Percentiles rank a stretch among this genome's conserved stretches.
These are phyloP conservation scores for Scomber colias DNA, from an alignment of 2,113 vertebrate genomes.

Conservation along the genomic window DNA sequence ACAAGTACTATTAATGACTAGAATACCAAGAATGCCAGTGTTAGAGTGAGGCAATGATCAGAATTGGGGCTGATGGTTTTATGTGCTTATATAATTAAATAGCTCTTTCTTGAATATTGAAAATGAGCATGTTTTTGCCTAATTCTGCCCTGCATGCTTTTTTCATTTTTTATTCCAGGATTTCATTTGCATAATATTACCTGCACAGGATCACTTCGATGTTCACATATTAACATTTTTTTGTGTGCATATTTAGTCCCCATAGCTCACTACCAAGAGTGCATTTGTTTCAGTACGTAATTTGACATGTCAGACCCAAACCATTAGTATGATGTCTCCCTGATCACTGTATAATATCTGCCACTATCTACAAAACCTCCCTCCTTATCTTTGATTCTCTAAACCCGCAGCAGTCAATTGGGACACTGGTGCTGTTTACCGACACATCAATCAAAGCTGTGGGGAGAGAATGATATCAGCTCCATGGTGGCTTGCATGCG, in stretches of 20 bases:
- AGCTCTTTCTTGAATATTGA: background rate
- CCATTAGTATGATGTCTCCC: slow-evolving; percentile 5
- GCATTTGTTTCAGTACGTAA: background rate
- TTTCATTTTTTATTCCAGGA: background rate
- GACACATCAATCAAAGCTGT: slow-evolving; percentile 53
- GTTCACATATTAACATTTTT: background rate
- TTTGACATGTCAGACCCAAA: background rate
- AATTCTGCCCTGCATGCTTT: background rate
- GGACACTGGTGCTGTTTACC: slow-evolving; percentile 54
- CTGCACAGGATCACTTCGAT: background rate
- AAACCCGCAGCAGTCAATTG: slow-evolving; percentile 28
- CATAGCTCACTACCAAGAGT: background rate
- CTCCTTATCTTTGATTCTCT: slow-evolving; percentile 16
- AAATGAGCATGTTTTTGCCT: background rate
- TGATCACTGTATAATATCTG: background rate
- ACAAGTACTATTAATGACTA: too few relatives aligned
- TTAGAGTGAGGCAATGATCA: too few relatives aligned
- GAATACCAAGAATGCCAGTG: too few relatives aligned
- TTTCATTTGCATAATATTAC: background rate
- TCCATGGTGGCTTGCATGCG: slow-evolving; percentile 10
- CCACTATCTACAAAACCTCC: background rate
- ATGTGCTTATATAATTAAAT: too few relatives aligned
- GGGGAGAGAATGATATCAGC: slow-evolving; percentile 43
- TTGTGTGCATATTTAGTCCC: background rate
- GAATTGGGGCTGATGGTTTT: too few relatives aligned